Percentiles rank a stretch among this genome's conserved stretches.
Evolutionary conservation across 2,888 invertebrate species (phyloP).

Genomic region (Lamproptera curius): DNA sequence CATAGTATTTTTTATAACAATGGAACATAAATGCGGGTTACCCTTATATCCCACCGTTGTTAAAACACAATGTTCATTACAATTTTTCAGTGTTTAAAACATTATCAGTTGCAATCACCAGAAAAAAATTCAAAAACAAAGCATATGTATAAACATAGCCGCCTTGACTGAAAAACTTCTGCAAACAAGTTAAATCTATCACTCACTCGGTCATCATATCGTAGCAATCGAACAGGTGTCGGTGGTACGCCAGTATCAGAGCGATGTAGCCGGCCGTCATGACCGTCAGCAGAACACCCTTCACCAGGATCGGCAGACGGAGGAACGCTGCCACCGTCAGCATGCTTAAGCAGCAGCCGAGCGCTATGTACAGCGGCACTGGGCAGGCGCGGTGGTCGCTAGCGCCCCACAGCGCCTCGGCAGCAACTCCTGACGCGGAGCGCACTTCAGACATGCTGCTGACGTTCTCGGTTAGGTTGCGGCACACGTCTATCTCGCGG

Average conservation of each 20-base stretch:
- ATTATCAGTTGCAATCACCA: no score
- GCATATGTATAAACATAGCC: no score
- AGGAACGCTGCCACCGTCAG: conserved; percentile 92
- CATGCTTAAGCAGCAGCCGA: conserved; percentile 91
- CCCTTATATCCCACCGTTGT: no score
- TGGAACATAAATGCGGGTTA: no score
- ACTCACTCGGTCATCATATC: conserved; percentile 87
- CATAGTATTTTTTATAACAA: no score
- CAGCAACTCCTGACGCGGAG: conserved; percentile 45
- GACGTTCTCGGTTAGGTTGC: conserved; percentile 63
- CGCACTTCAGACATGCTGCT: conserved; percentile 74
- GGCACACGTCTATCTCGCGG: conserved; percentile 59
- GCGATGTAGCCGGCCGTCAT: conserved; percentile 90
- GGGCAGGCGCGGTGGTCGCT: conserved; percentile 88
- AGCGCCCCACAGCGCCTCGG: conserved; percentile 59
- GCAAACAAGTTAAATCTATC: no score
- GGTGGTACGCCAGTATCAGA: conserved; percentile 89
- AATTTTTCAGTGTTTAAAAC: no score
- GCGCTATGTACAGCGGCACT: conserved; percentile 90
- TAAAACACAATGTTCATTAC: no score
- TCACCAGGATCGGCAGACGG: conserved; percentile 88
- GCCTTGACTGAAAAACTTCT: no score
- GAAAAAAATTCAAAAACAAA: no score
- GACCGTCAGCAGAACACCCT: conserved; percentile 85
- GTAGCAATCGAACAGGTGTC: conserved; percentile 88